Conservation (phyloP, 2,888 invertebrate genomes). For the Opisthograptis luteolata region DNA sequence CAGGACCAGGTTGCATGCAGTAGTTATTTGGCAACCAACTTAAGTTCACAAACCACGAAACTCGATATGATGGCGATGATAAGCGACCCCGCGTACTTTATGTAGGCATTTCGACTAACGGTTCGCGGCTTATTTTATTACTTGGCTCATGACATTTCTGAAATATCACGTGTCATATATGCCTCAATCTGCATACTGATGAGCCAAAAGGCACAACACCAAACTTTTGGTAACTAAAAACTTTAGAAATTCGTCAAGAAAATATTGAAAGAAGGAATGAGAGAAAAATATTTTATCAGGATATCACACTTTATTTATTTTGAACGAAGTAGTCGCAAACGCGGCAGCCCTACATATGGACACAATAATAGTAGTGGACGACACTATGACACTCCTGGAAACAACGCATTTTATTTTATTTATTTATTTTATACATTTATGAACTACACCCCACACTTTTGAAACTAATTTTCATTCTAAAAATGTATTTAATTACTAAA, state of each 20-base stretch:
- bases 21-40: constrained; percentile 22
- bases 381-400: too few relatives aligned
- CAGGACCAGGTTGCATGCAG: constrained; percentile 1
- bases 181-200: not conserved
- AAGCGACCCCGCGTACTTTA: constrained; percentile 35
- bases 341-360: too few relatives aligned
- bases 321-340: too few relatives aligned
- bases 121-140: constrained; percentile 19
- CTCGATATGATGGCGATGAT: constrained; percentile 62
- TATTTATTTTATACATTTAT: too few relatives aligned
- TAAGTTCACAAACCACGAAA: constrained; percentile 55
- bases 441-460: too few relatives aligned
- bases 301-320: too few relatives aligned
- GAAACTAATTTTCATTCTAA: too few relatives aligned
- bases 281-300: too few relatives aligned
- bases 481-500: too few relatives aligned
- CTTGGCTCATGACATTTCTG: constrained; percentile 30
- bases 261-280: too few relatives aligned
- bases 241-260: not conserved
- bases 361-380: too few relatives aligned
- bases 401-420: too few relatives aligned
- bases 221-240: not conserved
- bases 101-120: constrained; percentile 37
- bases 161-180: constrained; percentile 1
- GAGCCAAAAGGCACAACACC: not conserved